phyloP scores from a whole-genome alignment of 2,797 vertebrate species.

The Myotis findleyi region DNA sequence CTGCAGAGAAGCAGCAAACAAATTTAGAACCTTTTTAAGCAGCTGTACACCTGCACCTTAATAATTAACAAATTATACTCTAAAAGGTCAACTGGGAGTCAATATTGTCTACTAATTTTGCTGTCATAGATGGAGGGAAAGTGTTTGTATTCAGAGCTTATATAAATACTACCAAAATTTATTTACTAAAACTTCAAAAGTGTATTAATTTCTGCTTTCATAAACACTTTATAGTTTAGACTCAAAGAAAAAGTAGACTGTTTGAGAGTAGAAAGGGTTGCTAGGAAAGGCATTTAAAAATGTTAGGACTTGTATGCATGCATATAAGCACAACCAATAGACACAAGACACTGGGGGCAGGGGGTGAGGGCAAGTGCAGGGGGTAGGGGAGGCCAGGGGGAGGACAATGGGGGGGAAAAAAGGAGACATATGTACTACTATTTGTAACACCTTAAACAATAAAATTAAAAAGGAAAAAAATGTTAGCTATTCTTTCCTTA shows the following conservation, averaged over 20 bases:
- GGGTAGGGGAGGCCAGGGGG: too few species aligned
- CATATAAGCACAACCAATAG: too few species aligned
- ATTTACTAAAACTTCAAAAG: slow-evolving; percentile 44
- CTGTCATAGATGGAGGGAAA: not conserved
- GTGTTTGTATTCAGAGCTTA: not conserved
- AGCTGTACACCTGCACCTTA: slow-evolving; percentile 51
- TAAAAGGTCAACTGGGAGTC: not conserved
- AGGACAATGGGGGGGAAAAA: too few species aligned
- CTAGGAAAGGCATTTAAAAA: not conserved
- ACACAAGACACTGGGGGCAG: too few species aligned
- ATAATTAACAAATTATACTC: slow-evolving; percentile 32
- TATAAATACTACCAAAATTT: not conserved
- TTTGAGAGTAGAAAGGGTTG: slow-evolving; percentile 18
- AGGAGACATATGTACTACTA: too few species aligned
- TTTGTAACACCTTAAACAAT: too few species aligned
- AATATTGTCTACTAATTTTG: not conserved
- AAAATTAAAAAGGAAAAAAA: not conserved
- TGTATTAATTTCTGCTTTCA: slow-evolving; percentile 22
- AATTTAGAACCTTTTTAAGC: slow-evolving; percentile 42
- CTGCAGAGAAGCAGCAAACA: slow-evolving; percentile 1
- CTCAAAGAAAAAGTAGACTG: slow-evolving; percentile 43
- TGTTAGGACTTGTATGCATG: too few species aligned
- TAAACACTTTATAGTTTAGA: slow-evolving; percentile 38
- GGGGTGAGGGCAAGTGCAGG: too few species aligned
- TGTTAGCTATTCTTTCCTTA: slow-evolving; percentile 21